A percentile compares a stretch with the other conserved stretches of the same genome.
These are phyloP conservation scores for Diorhabda carinulata DNA, from an alignment of 1,140 invertebrate genomes.

Conservation along the genomic window DNA sequence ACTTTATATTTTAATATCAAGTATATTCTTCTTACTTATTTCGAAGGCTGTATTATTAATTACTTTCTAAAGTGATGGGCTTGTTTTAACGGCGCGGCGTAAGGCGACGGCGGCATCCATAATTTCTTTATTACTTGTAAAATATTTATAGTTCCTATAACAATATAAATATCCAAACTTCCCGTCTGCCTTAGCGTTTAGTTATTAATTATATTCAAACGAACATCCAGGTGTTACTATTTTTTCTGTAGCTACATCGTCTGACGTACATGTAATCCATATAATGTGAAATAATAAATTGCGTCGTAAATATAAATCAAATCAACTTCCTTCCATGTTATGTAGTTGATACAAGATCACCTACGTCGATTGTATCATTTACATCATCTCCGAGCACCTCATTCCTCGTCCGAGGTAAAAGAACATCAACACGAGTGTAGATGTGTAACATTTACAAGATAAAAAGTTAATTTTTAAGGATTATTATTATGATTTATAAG, in stretches of 20 bases:
- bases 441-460: too few relatives aligned
- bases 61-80: too few relatives aligned
- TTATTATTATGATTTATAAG: too few relatives aligned
- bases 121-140: too few relatives aligned
- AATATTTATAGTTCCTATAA: too few relatives aligned
- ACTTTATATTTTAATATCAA: too few relatives aligned
- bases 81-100: too few relatives aligned
- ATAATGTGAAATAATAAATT: background rate
- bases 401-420: background rate
- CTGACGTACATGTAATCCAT: background rate
- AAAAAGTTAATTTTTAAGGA: too few relatives aligned
- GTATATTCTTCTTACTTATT: too few relatives aligned
- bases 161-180: background rate
- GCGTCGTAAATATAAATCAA: constrained; percentile 2
- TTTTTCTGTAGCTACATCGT: background rate
- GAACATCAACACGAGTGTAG: too few relatives aligned
- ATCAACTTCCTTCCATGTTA: background rate
- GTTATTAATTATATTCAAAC: background rate
- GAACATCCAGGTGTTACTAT: background rate
- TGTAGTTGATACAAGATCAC: constrained; percentile 2
- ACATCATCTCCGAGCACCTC: background rate
- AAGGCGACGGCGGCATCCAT: too few relatives aligned
- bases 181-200: background rate
- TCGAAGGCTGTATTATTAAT: too few relatives aligned
- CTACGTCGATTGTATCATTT: constrained; percentile 2